Conservation (phyloP, 2,888 invertebrate species). For the Drosophila greeni region DNA sequence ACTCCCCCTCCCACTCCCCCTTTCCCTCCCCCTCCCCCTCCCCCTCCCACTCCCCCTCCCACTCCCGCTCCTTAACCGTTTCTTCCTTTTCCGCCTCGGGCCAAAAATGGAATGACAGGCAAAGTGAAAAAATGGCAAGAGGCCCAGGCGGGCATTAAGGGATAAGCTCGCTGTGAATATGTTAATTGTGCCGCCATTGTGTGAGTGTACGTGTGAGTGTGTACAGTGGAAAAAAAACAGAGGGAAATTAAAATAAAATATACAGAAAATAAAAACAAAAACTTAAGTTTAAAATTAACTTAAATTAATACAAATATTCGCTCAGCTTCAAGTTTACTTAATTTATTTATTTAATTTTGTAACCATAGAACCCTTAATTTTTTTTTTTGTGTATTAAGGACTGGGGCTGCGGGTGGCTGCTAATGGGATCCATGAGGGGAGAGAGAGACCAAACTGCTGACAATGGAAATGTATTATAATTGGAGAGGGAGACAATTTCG, state of each 20-base stretch:
- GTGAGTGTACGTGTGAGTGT: not conserved
- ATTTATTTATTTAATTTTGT: not conserved
- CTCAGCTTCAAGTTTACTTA: not conserved
- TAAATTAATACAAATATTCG: too few species aligned
- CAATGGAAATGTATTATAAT: slow-evolving; percentile 42
- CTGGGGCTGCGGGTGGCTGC: slow-evolving; percentile 4
- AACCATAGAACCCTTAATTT: too few species aligned
- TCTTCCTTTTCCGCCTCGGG: slow-evolving; percentile 17
- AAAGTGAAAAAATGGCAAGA: slow-evolving; percentile 42
- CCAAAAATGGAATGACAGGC: slow-evolving; percentile 36
- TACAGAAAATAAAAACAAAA: not conserved
- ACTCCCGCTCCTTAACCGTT: slow-evolving; percentile 18
- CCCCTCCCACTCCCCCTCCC: not conserved
- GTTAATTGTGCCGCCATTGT: slow-evolving; percentile 54
- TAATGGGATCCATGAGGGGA: slow-evolving; percentile 7
- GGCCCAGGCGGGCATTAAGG: slow-evolving; percentile 53
- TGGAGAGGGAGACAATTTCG: slow-evolving; percentile 33
- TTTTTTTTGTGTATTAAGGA: not conserved
- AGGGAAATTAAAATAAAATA: not conserved
- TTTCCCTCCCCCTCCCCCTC: not conserved
- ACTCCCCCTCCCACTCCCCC: slow-evolving; percentile 5
- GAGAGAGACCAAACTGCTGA: slow-evolving; percentile 32
- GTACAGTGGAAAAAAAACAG: not conserved
- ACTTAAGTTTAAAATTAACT: not conserved
- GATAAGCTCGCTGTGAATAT: slow-evolving; percentile 64